A percentile compares a stretch with the other conserved stretches of the same genome.
Conservation (phyloP, 30 jellyfish, hydroid and myxozoan genomes). For the Mastigias papua region DNA sequence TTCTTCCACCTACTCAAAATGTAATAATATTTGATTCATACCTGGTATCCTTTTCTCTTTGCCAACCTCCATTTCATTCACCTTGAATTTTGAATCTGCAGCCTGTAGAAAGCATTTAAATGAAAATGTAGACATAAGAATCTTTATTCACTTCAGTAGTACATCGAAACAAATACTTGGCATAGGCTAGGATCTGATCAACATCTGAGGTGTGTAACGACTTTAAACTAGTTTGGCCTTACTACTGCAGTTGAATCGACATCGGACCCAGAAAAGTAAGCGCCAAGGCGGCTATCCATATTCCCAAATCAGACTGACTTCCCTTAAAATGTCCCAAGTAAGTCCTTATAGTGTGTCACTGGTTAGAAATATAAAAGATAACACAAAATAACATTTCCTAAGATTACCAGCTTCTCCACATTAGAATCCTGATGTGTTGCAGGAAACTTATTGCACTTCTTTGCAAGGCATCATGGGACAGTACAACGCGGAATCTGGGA, state of each 20-base stretch:
- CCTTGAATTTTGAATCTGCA: no score
- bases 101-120: background rate
- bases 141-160: no score
- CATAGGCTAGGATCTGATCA: background rate
- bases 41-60: no score
- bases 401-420: background rate
- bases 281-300: slow-evolving; percentile 65
- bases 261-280: slow-evolving; percentile 68
- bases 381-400: background rate
- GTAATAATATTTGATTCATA: no score
- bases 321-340: background rate
- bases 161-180: background rate
- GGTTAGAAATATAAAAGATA: background rate
- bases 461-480: background rate
- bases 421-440: background rate
- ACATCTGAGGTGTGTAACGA: background rate
- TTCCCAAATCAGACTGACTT: background rate
- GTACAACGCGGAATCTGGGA: background rate
- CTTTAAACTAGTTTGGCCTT: slow-evolving; percentile 2
- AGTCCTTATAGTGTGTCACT: background rate
- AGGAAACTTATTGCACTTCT: background rate
- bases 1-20: no score
- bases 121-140: background rate
- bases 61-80: no score
- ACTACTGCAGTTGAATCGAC: slow-evolving; percentile 35